Conservation (phyloP, 35 echinoderm and acorn worm species). For the Lytechinus pictus region DNA sequence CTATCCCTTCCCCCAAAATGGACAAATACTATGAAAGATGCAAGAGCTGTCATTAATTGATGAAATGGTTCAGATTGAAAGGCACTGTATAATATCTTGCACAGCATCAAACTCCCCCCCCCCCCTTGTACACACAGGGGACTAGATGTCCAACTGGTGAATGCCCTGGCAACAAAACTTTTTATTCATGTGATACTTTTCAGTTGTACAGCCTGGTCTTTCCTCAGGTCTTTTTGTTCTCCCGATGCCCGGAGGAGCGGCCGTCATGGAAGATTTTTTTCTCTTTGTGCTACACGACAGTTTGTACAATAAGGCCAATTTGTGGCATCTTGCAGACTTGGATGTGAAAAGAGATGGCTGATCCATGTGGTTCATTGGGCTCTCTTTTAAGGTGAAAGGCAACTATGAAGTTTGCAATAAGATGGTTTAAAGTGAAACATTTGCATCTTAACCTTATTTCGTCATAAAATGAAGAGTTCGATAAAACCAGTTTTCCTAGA, state of each 20-base stretch:
- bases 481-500: not conserved
- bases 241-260: slow-evolving; percentile 6
- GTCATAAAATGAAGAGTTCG: not conserved
- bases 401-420: not conserved
- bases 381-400: not conserved
- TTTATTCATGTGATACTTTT: slow-evolving; percentile 9
- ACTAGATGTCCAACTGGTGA: not conserved
- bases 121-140: not conserved
- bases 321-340: slow-evolving; percentile 31
- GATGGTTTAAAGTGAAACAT: not conserved
- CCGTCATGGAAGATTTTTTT: not conserved
- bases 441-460: not conserved
- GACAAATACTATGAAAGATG: not conserved
- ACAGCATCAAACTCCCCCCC: not conserved
- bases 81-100: not conserved
- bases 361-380: not conserved
- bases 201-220: not conserved
- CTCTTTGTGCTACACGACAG: slow-evolving; percentile 36
- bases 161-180: slow-evolving; percentile 13
- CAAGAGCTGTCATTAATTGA: not conserved
- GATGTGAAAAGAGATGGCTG: not conserved
- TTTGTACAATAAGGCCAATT: slow-evolving; percentile 30
- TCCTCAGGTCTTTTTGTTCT: not conserved
- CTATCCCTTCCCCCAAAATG: not conserved
- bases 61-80: not conserved